These are phyloP conservation scores for Allobates femoralis DNA, from an alignment of 2,797 vertebrate species.

Conservation along the genomic window DNA sequence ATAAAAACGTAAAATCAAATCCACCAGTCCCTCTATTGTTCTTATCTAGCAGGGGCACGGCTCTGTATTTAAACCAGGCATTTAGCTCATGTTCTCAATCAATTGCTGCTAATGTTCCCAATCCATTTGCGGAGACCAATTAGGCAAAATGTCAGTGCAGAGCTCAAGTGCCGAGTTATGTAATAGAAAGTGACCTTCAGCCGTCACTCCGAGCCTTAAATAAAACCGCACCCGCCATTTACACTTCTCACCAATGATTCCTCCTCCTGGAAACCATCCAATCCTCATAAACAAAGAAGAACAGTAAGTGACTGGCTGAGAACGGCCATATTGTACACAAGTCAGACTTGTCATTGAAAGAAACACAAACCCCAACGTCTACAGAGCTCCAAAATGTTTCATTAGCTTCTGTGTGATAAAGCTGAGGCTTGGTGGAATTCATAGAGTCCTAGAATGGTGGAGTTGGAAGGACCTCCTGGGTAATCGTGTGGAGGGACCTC, in stretches of 20 bases:
- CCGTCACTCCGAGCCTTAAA: constrained; percentile 43
- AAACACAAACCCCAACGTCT: background rate
- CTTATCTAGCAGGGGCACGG: background rate
- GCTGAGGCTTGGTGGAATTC: background rate
- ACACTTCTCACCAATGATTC: background rate
- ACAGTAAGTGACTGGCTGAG: constrained; percentile 19
- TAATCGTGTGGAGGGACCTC: too few relatives aligned
- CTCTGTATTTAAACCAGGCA: constrained; percentile 3
- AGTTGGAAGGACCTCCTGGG: too few relatives aligned
- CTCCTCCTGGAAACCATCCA: constrained; percentile 32
- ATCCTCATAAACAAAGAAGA: constrained; percentile 26
- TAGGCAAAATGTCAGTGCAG: constrained; percentile 51
- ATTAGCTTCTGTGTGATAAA: background rate
- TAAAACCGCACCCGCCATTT: background rate
- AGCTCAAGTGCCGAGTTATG: constrained; percentile 36
- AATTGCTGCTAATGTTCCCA: constrained; percentile 36
- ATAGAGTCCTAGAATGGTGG: too few relatives aligned
- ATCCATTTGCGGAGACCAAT: constrained; percentile 54
- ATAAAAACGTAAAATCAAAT: background rate
- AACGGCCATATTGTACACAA: background rate
- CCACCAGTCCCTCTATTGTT: background rate
- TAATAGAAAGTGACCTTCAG: constrained; percentile 49
- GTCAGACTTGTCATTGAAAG: constrained; percentile 13
- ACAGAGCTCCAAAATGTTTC: background rate
- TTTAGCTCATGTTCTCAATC: constrained; percentile 40